Percentiles rank a stretch among this genome's conserved stretches.
phyloP scores from a whole-genome alignment of 2,888 invertebrate species.

The Tolmerus cingulatus region DNA sequence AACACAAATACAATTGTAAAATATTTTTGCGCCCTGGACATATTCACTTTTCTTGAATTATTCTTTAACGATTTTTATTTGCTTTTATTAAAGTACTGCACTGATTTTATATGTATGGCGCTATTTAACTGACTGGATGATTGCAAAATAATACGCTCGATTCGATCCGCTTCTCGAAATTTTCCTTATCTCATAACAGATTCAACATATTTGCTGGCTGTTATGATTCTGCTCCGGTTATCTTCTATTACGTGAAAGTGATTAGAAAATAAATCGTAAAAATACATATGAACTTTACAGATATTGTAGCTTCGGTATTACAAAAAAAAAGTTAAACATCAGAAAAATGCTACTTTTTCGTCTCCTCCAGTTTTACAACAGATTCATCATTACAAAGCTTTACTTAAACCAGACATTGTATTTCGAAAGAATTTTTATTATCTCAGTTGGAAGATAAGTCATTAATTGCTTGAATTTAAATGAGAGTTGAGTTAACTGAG shows the following conservation, averaged over 20 bases:
- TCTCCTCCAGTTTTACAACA: neutral
- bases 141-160: neutral
- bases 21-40: neutral
- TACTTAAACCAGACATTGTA: neutral
- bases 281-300: neutral
- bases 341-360: neutral
- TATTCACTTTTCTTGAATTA: neutral
- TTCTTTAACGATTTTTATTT: neutral
- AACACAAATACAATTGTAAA: neutral
- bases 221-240: neutral
- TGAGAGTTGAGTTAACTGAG: neutral
- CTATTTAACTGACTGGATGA: neutral
- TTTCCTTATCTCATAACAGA: neutral
- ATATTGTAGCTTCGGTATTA: neutral
- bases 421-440: neutral
- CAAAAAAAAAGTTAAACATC: neutral
- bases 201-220: neutral
- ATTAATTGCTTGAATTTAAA: neutral
- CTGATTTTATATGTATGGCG: neutral
- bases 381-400: neutral
- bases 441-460: neutral
- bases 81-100: neutral
- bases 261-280: neutral
- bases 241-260: neutral
- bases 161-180: neutral